Conservation (phyloP, 2,797 vertebrate species). For the Sebastiscus albofasciatus region DNA sequence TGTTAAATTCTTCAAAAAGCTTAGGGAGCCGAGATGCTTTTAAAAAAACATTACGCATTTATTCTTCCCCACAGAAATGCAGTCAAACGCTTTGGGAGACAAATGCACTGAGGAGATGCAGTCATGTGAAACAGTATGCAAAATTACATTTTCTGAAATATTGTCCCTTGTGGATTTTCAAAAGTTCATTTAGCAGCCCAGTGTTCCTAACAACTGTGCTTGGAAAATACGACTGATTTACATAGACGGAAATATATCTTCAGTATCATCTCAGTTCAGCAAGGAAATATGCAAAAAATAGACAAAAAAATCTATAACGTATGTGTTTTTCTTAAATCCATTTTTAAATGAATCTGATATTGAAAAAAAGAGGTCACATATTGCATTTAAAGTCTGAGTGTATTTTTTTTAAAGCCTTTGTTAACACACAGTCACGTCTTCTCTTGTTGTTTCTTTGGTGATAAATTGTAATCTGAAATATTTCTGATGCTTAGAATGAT, state of each 20-base stretch:
- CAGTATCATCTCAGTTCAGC: conserved; percentile 52
- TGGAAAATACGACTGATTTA: conserved; percentile 69
- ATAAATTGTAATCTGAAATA: not conserved
- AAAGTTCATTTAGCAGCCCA: conserved; percentile 85
- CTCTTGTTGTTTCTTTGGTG: not conserved
- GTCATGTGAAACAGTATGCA: conserved; percentile 86
- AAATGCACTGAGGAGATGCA: conserved; percentile 83
- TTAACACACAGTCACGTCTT: not conserved
- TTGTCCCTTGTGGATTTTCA: conserved; percentile 82
- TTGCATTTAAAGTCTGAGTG: not conserved
- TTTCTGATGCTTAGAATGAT: not conserved
- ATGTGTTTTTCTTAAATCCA: conserved; percentile 35
- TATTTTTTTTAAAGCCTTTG: not conserved
- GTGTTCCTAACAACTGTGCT: conserved; percentile 77
- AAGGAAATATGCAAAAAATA: conserved; percentile 35
- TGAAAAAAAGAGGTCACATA: not conserved
- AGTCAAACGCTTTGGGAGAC: conserved; percentile 84
- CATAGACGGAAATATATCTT: conserved; percentile 64
- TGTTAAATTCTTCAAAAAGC: conserved; percentile 81
- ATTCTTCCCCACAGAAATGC: conserved; percentile 84
- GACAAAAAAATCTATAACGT: conserved; percentile 45
- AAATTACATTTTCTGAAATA: conserved; percentile 87
- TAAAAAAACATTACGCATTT: conserved; percentile 82
- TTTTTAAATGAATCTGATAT: conserved; percentile 42
- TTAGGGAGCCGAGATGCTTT: conserved; percentile 78